Conservation (phyloP, 2,888 invertebrate species). For the Empis livida region DNA sequence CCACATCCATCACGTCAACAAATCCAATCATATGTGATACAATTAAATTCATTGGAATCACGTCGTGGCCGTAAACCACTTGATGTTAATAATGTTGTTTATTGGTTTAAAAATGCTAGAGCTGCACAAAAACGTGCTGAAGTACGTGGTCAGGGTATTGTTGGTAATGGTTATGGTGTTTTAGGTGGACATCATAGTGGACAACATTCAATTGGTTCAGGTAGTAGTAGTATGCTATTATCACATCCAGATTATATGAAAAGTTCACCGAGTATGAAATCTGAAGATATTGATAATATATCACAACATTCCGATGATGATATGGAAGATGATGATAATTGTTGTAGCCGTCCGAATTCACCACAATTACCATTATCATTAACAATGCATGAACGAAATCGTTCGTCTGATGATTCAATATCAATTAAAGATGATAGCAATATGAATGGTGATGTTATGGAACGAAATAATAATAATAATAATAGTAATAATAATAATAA, state of each 20-base stretch:
- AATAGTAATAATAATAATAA: constrained; percentile 1
- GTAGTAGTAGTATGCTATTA: constrained; percentile 37
- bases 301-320: constrained; percentile 52
- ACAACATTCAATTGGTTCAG: no score
- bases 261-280: constrained; percentile 45
- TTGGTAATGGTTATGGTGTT: constrained; percentile 28
- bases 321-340: constrained; percentile 49
- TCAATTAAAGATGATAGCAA: constrained; percentile 3
- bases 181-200: constrained; percentile 9
- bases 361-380: constrained; percentile 60
- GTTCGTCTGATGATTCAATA: constrained; percentile 19
- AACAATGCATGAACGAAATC: constrained; percentile 42
- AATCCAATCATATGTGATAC: constrained; percentile 90
- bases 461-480: constrained; percentile 5
- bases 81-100: constrained; percentile 91
- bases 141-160: constrained; percentile 43
- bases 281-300: constrained; percentile 52
- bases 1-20: constrained; percentile 95
- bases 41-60: constrained; percentile 84
- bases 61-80: constrained; percentile 84
- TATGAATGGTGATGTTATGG: constrained; percentile 3
- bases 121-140: constrained; percentile 91
- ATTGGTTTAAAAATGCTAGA: constrained; percentile 96
- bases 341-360: constrained; percentile 45
- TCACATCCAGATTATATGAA: constrained; percentile 52